Evolutionary conservation across 2,888 invertebrate genomes (phyloP).

Genomic region (Didymodactylos carnosus): DNA sequence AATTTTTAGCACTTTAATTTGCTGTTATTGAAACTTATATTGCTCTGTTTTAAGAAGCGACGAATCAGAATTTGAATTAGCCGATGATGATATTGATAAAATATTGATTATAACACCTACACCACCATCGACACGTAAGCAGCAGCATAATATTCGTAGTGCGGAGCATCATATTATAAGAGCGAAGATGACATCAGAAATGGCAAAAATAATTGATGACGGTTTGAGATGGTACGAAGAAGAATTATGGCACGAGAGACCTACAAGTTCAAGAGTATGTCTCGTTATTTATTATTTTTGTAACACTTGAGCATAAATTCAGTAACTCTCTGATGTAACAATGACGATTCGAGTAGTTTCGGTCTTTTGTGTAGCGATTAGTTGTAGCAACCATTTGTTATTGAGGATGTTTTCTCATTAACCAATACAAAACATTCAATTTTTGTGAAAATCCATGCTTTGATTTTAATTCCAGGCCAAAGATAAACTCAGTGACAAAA

Average conservation of each 20-base stretch:
- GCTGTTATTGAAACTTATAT: not conserved
- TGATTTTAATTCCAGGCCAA: too few relatives aligned
- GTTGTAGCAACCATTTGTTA: too few relatives aligned
- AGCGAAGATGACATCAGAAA: conserved; percentile 77
- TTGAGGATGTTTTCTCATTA: too few relatives aligned
- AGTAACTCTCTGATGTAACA: too few relatives aligned
- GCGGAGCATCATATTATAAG: conserved; percentile 70
- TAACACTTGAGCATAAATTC: too few relatives aligned
- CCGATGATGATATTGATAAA: conserved; percentile 74
- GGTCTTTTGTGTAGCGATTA: too few relatives aligned
- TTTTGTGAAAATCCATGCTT: too few relatives aligned
- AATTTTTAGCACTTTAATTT: not conserved
- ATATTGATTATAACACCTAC: conserved; percentile 79
- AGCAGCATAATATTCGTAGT: conserved; percentile 70
- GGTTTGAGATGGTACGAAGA: conserved; percentile 43
- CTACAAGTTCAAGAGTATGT: not conserved
- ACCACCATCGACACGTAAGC: conserved; percentile 45
- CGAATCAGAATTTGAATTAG: conserved; percentile 59
- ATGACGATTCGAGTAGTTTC: too few relatives aligned
- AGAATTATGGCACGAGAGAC: not conserved
- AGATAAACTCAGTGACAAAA: too few relatives aligned
- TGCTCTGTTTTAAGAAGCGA: conserved; percentile 17
- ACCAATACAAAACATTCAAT: too few relatives aligned
- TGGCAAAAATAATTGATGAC: conserved; percentile 83
- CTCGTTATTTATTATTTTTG: too few relatives aligned